These are phyloP conservation scores for Lordiphosa stackelbergi DNA, from an alignment of 1,140 invertebrate genomes.

Conservation along the genomic window DNA sequence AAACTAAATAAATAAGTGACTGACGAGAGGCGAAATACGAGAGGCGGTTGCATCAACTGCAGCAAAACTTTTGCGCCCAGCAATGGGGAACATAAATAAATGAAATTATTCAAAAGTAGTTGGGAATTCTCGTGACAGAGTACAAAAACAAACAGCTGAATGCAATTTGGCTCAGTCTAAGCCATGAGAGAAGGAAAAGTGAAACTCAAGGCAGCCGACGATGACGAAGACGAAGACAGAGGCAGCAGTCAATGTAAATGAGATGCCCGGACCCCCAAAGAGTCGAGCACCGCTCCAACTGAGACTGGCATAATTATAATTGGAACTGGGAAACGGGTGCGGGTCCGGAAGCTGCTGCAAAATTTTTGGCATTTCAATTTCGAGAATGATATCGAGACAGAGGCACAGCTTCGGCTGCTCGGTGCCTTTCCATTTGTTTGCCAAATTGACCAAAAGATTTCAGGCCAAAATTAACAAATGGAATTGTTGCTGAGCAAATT, in stretches of 20 bases:
- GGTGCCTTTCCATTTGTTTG: conserved; percentile 13
- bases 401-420: neutral
- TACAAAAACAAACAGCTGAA: conserved; percentile 69
- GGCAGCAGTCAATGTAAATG: conserved; percentile 46
- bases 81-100: conserved; percentile 65
- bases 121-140: conserved; percentile 67
- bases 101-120: conserved; percentile 71
- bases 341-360: conserved; percentile 16
- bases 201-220: conserved; percentile 38
- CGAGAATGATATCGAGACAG: conserved; percentile 49
- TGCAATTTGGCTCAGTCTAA: conserved; percentile 61
- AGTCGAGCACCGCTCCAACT: conserved; percentile 35
- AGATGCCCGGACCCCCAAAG: conserved; percentile 56
- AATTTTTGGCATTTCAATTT: conserved; percentile 59
- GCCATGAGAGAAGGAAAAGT: conserved; percentile 54
- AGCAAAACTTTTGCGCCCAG: conserved; percentile 46
- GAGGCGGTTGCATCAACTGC: conserved; percentile 18
- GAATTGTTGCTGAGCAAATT: conserved; percentile 59
- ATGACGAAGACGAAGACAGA: conserved; percentile 25
- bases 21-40: conserved; percentile 27
- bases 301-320: conserved; percentile 56
- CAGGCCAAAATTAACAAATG: conserved; percentile 61
- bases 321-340: conserved; percentile 34
- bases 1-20: conserved; percentile 69
- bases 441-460: conserved; percentile 57